These are phyloP conservation scores for Odontocolon sp. DNA, from an alignment of 2,888 invertebrate species.

Conservation along the genomic window DNA sequence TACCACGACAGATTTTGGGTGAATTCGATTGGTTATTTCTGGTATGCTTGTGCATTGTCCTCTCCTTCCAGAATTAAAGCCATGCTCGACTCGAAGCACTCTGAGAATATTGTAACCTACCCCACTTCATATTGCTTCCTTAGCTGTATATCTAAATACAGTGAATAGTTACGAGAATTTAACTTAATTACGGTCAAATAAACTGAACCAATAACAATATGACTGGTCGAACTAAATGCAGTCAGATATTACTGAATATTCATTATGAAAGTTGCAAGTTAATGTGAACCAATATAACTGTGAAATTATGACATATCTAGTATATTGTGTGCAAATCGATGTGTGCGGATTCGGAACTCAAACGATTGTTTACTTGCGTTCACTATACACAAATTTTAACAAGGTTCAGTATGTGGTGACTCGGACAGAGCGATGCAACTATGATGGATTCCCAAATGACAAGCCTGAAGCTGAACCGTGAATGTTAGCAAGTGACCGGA, in stretches of 20 bases:
- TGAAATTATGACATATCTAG: too few species aligned
- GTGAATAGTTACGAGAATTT: background rate
- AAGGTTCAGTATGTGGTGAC: background rate
- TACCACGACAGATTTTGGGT: constrained; percentile 17
- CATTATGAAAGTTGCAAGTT: too few species aligned
- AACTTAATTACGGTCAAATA: background rate
- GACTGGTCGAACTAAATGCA: background rate
- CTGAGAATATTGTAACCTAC: background rate
- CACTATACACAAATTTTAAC: background rate
- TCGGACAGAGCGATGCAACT: constrained; percentile 5
- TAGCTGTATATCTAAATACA: background rate
- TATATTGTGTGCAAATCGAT: too few species aligned
- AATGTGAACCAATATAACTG: too few species aligned
- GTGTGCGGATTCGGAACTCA: background rate
- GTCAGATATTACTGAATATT: too few species aligned
- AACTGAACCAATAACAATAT: background rate
- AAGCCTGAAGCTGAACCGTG: constrained; percentile 21
- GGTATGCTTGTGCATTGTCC: constrained; percentile 34
- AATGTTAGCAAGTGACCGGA: constrained; percentile 28
- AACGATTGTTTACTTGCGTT: background rate
- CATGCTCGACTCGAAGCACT: constrained; percentile 1
- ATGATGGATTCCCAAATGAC: constrained; percentile 40
- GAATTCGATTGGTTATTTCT: constrained; percentile 49
- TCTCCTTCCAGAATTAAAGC: constrained; percentile 31
- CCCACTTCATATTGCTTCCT: constrained; percentile 28